Base-by-base conservation (phyloP, 2,113 vertebrate genomes). In the Brienomyrus longianalis region DNA sequence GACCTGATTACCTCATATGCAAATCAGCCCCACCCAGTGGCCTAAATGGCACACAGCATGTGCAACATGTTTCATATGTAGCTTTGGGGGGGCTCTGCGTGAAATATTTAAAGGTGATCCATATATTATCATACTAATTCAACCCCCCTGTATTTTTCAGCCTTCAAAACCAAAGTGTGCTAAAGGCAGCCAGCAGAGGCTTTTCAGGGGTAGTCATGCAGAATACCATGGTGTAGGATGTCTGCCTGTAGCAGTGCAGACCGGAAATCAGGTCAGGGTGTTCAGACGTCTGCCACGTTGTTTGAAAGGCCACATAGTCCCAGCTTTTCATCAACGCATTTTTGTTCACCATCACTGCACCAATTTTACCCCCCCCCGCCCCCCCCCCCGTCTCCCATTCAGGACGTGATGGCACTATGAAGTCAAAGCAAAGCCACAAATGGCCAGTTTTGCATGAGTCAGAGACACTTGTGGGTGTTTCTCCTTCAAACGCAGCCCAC, bases 371-470 rank as follows among this genome's bases (percentile, higher is more conserved):
- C 6, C 5, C 27, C 6, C 31, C 31, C 54, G 0, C 9, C 17
- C 19, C 7, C 6, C 5, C 27, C 6, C 31, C 31, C 54, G 0
- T n/a, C 17, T 9, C 59, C 23, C 3, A 54, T 6, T 51, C 3
- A 3, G 5, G 19, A 13, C 11, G 7, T 3, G 89, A 92, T 88
- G 88, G 92, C 89, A 85, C n/a, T n/a, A 17, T 88, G 92, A 91
- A 52, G 91, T 92, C 91, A 92, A 90, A 89, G 89, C 17, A 62
- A n/a, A 83, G 31, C 88, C 52, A 92, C 86, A 89, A 51, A 83
- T 77, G 92, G 89, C 86, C 83, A 88, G 91, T 47, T n/a, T 85
- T 54, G 23, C 52, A 66, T 31, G 10, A 70, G 62, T n/a, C 10
- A 11, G 62, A 88, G 31, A 45, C 77, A 39, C 17, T 39, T 84